Conservation (phyloP, 2,797 vertebrate species). For the Micrastur ruficollis region DNA sequence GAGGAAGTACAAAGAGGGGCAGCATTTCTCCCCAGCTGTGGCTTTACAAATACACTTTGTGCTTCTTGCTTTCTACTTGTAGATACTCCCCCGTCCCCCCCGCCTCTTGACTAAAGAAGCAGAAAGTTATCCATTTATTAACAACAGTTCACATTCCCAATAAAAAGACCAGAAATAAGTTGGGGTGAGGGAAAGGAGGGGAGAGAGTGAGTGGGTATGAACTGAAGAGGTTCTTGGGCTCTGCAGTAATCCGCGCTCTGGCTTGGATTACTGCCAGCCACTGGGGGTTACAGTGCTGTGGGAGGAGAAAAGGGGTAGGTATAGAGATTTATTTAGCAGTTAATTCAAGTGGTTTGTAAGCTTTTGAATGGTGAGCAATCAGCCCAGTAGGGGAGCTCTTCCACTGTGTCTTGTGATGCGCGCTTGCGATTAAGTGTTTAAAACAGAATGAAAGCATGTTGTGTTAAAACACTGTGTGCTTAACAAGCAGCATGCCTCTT, state of each 20-base stretch:
- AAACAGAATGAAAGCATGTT: slow-evolving; percentile 45
- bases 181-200: not conserved
- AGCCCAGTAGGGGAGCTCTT: slow-evolving; percentile 54
- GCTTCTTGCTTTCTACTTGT: not conserved
- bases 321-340: slow-evolving; percentile 12
- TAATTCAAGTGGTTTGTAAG: slow-evolving; percentile 26
- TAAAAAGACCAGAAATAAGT: not conserved
- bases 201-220: not conserved
- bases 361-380: slow-evolving; percentile 40
- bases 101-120: not conserved
- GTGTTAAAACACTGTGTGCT: slow-evolving; percentile 25
- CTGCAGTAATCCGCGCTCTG: not conserved
- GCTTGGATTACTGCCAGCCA: slow-evolving; percentile 20
- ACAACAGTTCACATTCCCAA: not conserved
- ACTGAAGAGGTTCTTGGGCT: not conserved
- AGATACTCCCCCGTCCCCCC: not conserved
- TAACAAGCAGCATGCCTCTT: not conserved
- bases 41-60: not conserved
- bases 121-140: not conserved
- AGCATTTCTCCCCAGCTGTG: not conserved
- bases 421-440: slow-evolving; percentile 28
- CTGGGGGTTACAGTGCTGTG: not conserved
- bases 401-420: not conserved
- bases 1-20: not conserved
- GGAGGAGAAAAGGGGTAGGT: not conserved